phyloP scores from a whole-genome alignment of 2,797 vertebrate genomes.

The Tachyglossus aculeatus region DNA sequence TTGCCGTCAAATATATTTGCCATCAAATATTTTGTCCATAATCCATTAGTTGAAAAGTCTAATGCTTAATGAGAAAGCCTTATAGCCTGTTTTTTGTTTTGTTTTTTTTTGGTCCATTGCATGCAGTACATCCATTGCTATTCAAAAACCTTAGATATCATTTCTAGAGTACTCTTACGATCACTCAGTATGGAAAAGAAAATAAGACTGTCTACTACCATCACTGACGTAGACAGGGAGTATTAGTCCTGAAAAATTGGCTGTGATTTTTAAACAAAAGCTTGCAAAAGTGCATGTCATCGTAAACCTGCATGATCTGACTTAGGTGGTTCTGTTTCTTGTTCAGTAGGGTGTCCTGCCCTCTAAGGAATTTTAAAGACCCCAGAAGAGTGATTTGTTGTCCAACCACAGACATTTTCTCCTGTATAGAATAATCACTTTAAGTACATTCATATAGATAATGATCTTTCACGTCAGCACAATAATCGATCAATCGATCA shows the following conservation, averaged over 20 bases:
- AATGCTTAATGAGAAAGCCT: background rate
- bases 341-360: background rate
- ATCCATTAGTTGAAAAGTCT: slow-evolving; percentile 23
- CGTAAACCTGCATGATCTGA: background rate
- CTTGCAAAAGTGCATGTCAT: background rate
- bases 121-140: slow-evolving; percentile 28
- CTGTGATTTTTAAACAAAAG: background rate
- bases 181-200: background rate
- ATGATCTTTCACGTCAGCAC: background rate
- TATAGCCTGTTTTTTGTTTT: fast-evolving
- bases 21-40: slow-evolving; percentile 17
- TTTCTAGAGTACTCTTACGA: background rate
- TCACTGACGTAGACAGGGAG: background rate
- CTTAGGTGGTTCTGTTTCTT: slow-evolving; percentile 5
- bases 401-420: background rate
- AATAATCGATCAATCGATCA: no score
- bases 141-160: background rate
- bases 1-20: slow-evolving; percentile 33
- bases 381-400: background rate
- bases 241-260: background rate
- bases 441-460: background rate
- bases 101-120: slow-evolving; percentile 21
- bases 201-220: background rate
- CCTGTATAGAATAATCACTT: background rate
- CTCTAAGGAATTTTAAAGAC: background rate